phyloP scores from a whole-genome alignment of 2,888 invertebrate species.

The Parochlus steinenii region DNA sequence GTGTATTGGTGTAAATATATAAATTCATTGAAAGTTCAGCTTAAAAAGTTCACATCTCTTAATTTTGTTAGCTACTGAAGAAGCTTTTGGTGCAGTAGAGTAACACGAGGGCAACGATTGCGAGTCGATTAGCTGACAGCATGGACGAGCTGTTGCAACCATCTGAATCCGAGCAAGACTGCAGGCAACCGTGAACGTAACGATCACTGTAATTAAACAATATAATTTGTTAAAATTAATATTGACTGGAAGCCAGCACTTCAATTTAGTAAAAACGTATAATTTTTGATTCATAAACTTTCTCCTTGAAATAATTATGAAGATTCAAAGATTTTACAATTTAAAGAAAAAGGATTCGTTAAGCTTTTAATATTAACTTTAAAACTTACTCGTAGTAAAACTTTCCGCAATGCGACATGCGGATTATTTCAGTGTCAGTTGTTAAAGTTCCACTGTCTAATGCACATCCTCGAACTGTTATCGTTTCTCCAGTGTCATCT shows the following conservation, averaged over 20 bases:
- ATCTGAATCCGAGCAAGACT: constrained; percentile 22
- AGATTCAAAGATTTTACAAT: not conserved
- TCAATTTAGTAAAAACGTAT: constrained; percentile 1
- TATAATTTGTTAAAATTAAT: not conserved
- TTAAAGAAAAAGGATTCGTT: not conserved
- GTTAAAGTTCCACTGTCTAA: constrained; percentile 89
- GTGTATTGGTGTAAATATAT: too few relatives aligned
- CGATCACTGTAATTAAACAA: constrained; percentile 31
- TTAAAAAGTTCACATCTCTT: too few relatives aligned
- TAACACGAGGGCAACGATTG: too few relatives aligned
- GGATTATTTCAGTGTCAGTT: constrained; percentile 88
- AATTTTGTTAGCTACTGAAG: too few relatives aligned
- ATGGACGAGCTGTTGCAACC: constrained; percentile 8
- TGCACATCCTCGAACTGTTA: constrained; percentile 86
- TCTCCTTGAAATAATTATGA: not conserved
- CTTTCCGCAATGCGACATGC: constrained; percentile 95
- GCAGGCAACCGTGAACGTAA: constrained; percentile 83
- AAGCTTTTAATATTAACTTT: constrained; percentile 1
- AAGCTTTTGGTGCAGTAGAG: too few relatives aligned
- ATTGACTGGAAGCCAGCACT: not conserved
- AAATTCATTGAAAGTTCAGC: too few relatives aligned
- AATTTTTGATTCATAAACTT: not conserved
- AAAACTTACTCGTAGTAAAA: constrained; percentile 67
- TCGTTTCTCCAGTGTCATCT: constrained; percentile 65
- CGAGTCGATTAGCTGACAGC: too few relatives aligned